phyloP scores from a whole-genome alignment of 2,888 invertebrate genomes.

The Oscheius sp. region DNA sequence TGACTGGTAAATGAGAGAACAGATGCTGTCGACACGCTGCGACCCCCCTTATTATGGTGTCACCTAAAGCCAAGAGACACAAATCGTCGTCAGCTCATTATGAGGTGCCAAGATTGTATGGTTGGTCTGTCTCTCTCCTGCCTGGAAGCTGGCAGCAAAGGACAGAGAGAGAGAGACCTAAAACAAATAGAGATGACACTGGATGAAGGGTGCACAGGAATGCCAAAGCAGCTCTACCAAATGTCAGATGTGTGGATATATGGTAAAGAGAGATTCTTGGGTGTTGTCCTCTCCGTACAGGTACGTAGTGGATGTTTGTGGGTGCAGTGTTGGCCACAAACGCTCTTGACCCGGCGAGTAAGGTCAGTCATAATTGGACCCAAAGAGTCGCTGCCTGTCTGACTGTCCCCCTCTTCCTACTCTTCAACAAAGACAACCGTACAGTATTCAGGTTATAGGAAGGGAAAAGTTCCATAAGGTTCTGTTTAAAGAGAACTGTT shows the following conservation, averaged over 20 bases:
- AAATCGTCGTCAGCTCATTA: too few relatives aligned
- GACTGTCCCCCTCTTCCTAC: constrained; percentile 10
- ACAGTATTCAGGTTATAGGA: background rate
- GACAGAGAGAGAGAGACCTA: constrained; percentile 1
- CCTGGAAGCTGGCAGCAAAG: background rate
- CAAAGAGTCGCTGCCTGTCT: constrained; percentile 21
- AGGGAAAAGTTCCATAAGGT: background rate
- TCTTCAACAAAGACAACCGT: constrained; percentile 3
- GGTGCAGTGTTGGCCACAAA: constrained; percentile 37
- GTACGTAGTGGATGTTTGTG: constrained; percentile 35
- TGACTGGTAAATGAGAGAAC: too few relatives aligned
- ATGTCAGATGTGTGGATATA: background rate
- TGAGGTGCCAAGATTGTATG: too few relatives aligned
- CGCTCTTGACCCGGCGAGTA: constrained; percentile 40
- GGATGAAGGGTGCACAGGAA: background rate
- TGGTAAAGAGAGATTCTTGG: background rate
- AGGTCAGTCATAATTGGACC: constrained; percentile 41
- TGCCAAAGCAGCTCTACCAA: background rate
- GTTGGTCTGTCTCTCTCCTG: background rate
- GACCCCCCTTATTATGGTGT: too few relatives aligned
- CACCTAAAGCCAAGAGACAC: too few relatives aligned
- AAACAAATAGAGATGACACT: too few relatives aligned
- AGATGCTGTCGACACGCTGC: too few relatives aligned
- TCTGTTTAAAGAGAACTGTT: background rate
- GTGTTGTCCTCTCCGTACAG: constrained; percentile 25